Conservation (phyloP, 2,113 vertebrate species). For the Amphiprion ocellaris region DNA sequence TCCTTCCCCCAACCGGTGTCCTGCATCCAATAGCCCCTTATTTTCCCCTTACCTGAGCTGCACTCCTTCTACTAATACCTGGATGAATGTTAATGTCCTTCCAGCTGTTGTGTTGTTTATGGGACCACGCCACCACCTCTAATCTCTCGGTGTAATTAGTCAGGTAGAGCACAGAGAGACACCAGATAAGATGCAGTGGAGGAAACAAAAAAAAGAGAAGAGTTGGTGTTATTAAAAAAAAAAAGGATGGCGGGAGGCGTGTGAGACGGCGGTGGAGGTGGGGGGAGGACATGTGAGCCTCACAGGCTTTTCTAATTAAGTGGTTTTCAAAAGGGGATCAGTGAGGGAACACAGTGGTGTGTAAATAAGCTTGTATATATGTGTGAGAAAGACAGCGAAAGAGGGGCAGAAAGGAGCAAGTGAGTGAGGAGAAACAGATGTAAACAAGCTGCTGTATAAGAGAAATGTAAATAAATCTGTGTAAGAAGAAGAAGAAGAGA, state of each 20-base stretch:
- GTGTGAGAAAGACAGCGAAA: neutral
- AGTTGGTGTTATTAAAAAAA: slow-evolving; percentile 7
- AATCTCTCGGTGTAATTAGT: slow-evolving; percentile 68
- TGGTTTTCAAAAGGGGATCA: slow-evolving; percentile 71
- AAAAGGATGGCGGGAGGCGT: slow-evolving; percentile 11
- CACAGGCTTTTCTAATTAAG: slow-evolving; percentile 71
- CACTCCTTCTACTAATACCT: slow-evolving; percentile 60
- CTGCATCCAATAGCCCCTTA: slow-evolving; percentile 19
- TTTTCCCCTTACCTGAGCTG: slow-evolving; percentile 23
- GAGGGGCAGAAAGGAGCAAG: slow-evolving; percentile 1
- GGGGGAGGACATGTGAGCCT: slow-evolving; percentile 19
- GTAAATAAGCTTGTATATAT: slow-evolving; percentile 60
- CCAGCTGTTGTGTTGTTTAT: slow-evolving; percentile 74
- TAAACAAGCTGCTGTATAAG: slow-evolving; percentile 67
- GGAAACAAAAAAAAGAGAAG: slow-evolving; percentile 16
- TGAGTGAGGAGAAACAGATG: slow-evolving; percentile 47
- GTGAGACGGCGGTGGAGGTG: neutral
- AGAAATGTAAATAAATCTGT: slow-evolving; percentile 61
- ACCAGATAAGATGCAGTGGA: slow-evolving; percentile 16
- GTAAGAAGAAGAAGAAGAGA: slow-evolving; percentile 32
- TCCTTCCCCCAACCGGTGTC: neutral
- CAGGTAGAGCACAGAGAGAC: slow-evolving; percentile 42
- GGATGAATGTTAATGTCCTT: slow-evolving; percentile 75
- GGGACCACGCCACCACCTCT: slow-evolving; percentile 48
- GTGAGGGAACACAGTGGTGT: slow-evolving; percentile 45